Base-by-base conservation (phyloP, 2,797 vertebrate species). In the Petrocephalus sullivani region DNA sequence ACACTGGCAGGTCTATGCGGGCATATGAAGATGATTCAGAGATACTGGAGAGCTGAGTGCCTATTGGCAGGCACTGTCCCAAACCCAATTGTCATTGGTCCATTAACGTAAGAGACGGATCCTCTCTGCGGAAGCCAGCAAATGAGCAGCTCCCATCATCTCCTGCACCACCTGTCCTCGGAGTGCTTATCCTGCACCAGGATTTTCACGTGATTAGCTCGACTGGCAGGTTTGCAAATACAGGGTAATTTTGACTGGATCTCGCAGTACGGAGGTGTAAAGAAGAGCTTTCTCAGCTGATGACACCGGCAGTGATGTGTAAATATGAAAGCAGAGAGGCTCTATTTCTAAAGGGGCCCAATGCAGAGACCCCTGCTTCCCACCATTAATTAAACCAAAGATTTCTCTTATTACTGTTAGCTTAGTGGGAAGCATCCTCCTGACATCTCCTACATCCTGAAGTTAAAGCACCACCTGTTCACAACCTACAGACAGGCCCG, bases 401-500 rank as follows among this genome's bases (percentile, higher is more conserved):
- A 41, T 78, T 78, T n/a, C 16, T 78, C 37, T 46, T 78, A 46
- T 78, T 41, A 78, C 33, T 19, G 71, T 46, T 19, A 46, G 14
- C 37, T 46, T 2, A 78, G 37, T 46, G 14, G 33, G 14, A 78
- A 41, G 71, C 37, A 41, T 78, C 71, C 71, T 46, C 67, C 81
- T 53, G 10, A n/a, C 51, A 14, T n/a, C 37, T 87, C 90, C 49
- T 88, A 86, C 90, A 0, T 41, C 71, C 71, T 78, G 71, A 78
- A 89, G 88, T 90, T 91, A 86, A 92, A 46, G 23, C 54, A 87
- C 81, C 90, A 90, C 90, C 90, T 81, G 88, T 90, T 91, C 88
- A 90, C 71, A 87, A 89, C 88, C 91, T 90, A 90, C 90, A 92
- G 90, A 90, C 87, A 88, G 89, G 89, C 90, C 88, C 90, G 90